Conservation (phyloP, 2,113 vertebrate species). For the Sturnus vulgaris region DNA sequence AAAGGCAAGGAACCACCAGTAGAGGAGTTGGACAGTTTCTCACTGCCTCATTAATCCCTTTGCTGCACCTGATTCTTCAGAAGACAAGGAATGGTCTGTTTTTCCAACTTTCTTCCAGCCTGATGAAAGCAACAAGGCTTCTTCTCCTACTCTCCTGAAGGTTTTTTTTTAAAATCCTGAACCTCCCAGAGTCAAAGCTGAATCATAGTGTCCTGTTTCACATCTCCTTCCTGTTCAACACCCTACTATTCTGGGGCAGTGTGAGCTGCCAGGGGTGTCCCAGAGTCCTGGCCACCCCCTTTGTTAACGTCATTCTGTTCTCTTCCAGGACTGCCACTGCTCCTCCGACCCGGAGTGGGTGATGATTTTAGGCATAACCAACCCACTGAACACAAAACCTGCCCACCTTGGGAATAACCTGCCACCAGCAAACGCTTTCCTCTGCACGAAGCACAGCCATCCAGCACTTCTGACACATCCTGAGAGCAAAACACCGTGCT, state of each 20-base stretch:
- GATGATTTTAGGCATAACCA: background rate
- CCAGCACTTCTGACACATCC: background rate
- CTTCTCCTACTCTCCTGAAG: background rate
- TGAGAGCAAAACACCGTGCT: background rate
- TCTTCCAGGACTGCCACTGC: background rate
- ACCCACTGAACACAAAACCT: background rate
- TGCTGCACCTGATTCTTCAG: background rate
- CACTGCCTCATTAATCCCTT: background rate
- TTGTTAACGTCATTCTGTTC: background rate
- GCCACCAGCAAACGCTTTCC: background rate
- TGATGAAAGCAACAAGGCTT: background rate
- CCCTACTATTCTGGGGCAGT: background rate
- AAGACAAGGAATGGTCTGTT: background rate
- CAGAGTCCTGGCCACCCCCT: background rate
- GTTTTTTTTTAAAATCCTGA: background rate
- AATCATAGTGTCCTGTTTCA: background rate
- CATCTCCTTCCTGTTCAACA: background rate
- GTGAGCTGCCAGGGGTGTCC: background rate
- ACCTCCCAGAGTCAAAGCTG: background rate
- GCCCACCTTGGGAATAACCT: background rate
- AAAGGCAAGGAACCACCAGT: background rate
- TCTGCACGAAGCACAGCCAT: fast-evolving
- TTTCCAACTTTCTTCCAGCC: background rate
- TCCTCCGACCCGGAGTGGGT: background rate
- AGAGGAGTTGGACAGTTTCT: background rate